Evolutionary conservation across 2,888 invertebrate genomes (phyloP).

Genomic region (Zelleria hepariella): DNA sequence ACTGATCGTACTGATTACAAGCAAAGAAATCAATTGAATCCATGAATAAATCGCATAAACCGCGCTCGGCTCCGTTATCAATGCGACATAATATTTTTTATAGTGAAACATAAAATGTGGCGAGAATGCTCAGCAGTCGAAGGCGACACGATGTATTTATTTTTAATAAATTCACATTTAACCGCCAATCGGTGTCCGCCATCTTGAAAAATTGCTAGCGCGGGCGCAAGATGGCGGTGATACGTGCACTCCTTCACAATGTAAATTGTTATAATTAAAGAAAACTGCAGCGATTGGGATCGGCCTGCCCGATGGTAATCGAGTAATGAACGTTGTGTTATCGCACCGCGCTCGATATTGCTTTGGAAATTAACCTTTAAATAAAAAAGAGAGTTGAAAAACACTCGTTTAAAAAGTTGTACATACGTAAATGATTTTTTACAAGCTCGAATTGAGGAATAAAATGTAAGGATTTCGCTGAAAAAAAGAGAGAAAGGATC

Average conservation of each 20-base stretch:
- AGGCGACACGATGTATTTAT: slow-evolving; percentile 34
- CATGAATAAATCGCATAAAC: slow-evolving; percentile 62
- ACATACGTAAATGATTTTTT: slow-evolving; percentile 2
- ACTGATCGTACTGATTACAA: slow-evolving; percentile 38
- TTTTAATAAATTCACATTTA: slow-evolving; percentile 58
- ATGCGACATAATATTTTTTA: slow-evolving; percentile 56
- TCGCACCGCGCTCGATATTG: slow-evolving; percentile 23
- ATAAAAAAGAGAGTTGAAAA: background rate
- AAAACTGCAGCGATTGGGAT: slow-evolving; percentile 53
- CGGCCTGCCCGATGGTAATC: slow-evolving; percentile 49
- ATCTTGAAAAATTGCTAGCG: slow-evolving; percentile 57
- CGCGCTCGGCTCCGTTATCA: slow-evolving; percentile 44
- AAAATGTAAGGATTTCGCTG: slow-evolving; percentile 2
- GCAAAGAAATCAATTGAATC: slow-evolving; percentile 60
- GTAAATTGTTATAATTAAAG: slow-evolving; percentile 67
- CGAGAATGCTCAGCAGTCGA: slow-evolving; percentile 33
- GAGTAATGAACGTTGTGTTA: slow-evolving; percentile 33
- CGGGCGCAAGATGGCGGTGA: slow-evolving; percentile 48
- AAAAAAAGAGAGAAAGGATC: slow-evolving; percentile 26
- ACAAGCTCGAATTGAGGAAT: slow-evolving; percentile 1
- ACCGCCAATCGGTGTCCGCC: slow-evolving; percentile 44
- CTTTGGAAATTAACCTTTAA: background rate
- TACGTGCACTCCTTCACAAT: slow-evolving; percentile 42
- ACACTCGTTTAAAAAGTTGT: slow-evolving; percentile 2
- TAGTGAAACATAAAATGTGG: slow-evolving; percentile 36